Evolutionary conservation across 1,140 invertebrate genomes (phyloP).

Genomic region (Rhyacophila brunnea): DNA sequence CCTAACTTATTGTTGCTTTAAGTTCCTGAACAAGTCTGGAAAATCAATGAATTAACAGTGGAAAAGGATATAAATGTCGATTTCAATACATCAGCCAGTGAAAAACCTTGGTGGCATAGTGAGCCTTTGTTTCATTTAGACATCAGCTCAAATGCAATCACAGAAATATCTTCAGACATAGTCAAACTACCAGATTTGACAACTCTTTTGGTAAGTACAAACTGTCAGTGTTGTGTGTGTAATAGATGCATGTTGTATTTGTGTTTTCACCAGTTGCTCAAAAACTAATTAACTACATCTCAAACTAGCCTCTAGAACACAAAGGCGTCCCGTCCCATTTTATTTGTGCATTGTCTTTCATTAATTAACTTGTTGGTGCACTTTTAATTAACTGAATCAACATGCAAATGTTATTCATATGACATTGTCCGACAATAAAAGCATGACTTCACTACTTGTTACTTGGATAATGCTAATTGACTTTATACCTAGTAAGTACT

Average conservation of each 20-base stretch:
- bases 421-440: no score
- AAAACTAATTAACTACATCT: no score
- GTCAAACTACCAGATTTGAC: slow-evolving; percentile 67
- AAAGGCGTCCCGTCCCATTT: no score
- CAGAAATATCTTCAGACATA: slow-evolving; percentile 66
- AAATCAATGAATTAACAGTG: slow-evolving; percentile 69
- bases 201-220: slow-evolving; percentile 49
- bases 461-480: no score
- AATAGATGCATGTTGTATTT: neutral
- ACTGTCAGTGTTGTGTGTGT: neutral
- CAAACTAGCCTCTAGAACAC: no score
- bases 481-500: no score
- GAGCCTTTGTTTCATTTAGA: slow-evolving; percentile 75
- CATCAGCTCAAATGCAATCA: slow-evolving; percentile 76
- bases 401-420: no score
- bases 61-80: slow-evolving; percentile 67
- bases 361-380: no score
- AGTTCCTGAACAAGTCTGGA: slow-evolving; percentile 83
- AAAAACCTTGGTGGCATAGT: slow-evolving; percentile 83
- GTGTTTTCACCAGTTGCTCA: no score
- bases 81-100: slow-evolving; percentile 60
- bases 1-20: slow-evolving; percentile 2
- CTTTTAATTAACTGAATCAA: no score
- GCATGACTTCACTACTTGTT: no score
- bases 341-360: no score